These are phyloP conservation scores for Morpho deidamia DNA, from an alignment of 2,888 invertebrate species.

Conservation along the genomic window DNA sequence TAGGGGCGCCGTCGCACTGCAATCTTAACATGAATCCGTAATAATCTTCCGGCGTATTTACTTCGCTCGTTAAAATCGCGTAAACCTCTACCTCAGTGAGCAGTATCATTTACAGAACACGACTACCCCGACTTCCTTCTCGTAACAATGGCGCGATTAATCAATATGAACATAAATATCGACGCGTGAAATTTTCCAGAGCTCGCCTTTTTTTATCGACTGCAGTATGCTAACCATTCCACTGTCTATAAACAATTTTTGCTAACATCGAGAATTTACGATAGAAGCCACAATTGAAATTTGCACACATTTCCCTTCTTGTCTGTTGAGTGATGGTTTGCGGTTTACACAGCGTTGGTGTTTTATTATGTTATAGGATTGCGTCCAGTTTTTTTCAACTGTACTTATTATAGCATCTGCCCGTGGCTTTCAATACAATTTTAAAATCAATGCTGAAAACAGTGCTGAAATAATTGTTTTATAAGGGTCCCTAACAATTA, in stretches of 20 bases:
- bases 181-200: constrained; percentile 59
- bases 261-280: constrained; percentile 48
- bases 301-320: constrained; percentile 22
- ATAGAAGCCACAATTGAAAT: constrained; percentile 31
- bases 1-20: constrained; percentile 50
- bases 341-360: constrained; percentile 22
- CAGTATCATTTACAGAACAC: constrained; percentile 34
- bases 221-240: constrained; percentile 46
- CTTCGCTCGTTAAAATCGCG: constrained; percentile 54
- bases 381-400: background rate
- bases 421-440: no score
- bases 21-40: constrained; percentile 53
- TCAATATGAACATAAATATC: constrained; percentile 60
- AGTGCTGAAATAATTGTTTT: no score
- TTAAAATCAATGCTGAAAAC: no score
- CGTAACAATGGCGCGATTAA: constrained; percentile 64
- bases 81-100: constrained; percentile 41
- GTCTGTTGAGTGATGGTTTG: constrained; percentile 28
- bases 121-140: constrained; percentile 26
- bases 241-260: constrained; percentile 48
- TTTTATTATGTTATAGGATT: constrained; percentile 6
- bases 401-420: no score
- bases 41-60: constrained; percentile 54
- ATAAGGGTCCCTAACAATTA: no score
- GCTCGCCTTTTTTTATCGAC: constrained; percentile 43